Base-by-base conservation (phyloP, 2,113 vertebrate species). In the Plotosus lineatus region DNA sequence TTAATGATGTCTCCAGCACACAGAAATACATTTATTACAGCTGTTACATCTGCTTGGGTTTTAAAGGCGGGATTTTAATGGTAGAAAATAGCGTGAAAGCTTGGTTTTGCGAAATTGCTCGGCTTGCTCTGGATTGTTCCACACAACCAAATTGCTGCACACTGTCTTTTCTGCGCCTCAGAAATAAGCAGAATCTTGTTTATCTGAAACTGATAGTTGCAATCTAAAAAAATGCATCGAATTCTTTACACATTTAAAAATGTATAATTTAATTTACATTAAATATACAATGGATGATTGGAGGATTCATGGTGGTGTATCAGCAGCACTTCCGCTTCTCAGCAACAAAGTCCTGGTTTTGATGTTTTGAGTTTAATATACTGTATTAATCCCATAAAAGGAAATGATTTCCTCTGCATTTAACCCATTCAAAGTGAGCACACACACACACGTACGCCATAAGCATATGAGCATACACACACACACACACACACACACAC, bases 31-130 rank as follows among this genome's bases (percentile, higher is more conserved):
- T 80, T 75, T 61, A 51, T 80, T 79, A 81, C 51, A 38, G 56
- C 4, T 50, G 9, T 53, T 71, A 17, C 44, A 26, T 75, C 19
- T 56, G 8, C 56, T 14, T 56, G 38, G n/a, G 72, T 23, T 74
- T 75, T 44, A 50, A 79, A 56, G 77, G 60, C 65, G 60, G 65
- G 75, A 48, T 60, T 83, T 83, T 73, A 69, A 71, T 50, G 40
- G 42, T 28, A 21, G 1, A 10, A 17, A 65, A 78, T 78, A 28
- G 21, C 55, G 2, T 31, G 15, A 65, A 50, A 48, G 36, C 26
- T 12, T 21, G 36, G 12, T 31, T 23, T 44, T 50, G 5, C 6
- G 69, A 83, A 79, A 56, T 14, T 9, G 26, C 1, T 58, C 19
- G 17, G 3, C n/a, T 46, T 6, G 51, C 28, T n/a, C 40, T 15